phyloP scores from a whole-genome alignment of 2,797 vertebrate species.

The Crax fasciolata region DNA sequence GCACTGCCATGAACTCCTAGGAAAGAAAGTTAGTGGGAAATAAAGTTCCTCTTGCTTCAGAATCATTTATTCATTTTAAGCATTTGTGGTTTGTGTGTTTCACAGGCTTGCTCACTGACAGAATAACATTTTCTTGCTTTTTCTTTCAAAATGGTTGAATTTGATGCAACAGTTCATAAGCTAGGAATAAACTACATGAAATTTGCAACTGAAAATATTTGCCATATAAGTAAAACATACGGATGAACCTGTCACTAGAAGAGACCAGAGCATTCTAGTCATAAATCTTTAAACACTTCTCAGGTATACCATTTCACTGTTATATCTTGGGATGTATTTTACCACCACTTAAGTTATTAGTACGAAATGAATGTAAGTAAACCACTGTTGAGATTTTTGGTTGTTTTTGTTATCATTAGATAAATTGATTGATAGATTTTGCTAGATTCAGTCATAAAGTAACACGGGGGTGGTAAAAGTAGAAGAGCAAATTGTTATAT shows the following conservation, averaged over 20 bases:
- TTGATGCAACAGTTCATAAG: neutral
- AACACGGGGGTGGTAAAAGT: neutral
- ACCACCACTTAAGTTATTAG: neutral
- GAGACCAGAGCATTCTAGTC: neutral
- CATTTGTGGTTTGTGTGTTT: neutral
- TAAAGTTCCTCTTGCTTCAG: neutral
- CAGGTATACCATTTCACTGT: neutral
- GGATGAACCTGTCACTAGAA: neutral
- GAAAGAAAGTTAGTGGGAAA: neutral
- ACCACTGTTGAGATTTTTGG: neutral
- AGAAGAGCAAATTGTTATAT: neutral
- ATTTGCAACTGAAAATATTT: neutral
- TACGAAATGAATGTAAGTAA: neutral
- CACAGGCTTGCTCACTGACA: neutral
- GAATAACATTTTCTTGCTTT: neutral
- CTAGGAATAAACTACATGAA: neutral
- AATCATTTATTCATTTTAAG: neutral
- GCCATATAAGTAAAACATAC: neutral
- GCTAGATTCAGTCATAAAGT: neutral
- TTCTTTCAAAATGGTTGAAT: neutral
- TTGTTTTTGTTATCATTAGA: neutral
- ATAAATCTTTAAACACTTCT: neutral
- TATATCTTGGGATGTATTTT: neutral
- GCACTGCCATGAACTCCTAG: neutral
- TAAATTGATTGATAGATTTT: neutral